Conservation (phyloP, 2,113 vertebrate genomes). For the Beaufortia kweichowensis region DNA sequence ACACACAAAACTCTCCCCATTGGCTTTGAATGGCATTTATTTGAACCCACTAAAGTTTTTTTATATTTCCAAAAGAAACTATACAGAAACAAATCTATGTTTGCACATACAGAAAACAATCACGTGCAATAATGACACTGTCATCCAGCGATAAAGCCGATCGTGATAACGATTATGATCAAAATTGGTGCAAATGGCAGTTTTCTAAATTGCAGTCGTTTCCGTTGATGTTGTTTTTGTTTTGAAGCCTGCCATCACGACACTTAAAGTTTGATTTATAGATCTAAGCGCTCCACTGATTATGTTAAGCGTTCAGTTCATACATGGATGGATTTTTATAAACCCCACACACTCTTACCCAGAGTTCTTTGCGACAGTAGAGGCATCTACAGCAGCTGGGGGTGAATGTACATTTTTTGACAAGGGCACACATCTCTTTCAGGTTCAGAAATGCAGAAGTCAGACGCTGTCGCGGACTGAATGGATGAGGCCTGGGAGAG, state of each 20-base stretch:
- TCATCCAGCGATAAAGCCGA: background rate
- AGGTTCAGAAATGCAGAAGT: constrained; percentile 33
- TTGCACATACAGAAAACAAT: constrained; percentile 5
- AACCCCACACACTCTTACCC: background rate
- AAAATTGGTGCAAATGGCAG: constrained; percentile 7
- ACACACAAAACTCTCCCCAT: background rate
- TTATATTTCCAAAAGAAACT: constrained; percentile 15
- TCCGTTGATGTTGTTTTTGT: constrained; percentile 14
- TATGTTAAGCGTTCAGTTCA: constrained; percentile 24
- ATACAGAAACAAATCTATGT: background rate
- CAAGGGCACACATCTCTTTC: constrained; percentile 41
- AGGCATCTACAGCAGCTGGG: background rate
- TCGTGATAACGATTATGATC: background rate
- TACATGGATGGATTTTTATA: constrained; percentile 2
- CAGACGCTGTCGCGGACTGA: constrained; percentile 23
- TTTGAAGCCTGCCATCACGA: background rate
- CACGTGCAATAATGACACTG: constrained; percentile 13
- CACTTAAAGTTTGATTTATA: background rate
- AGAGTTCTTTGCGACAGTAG: constrained; percentile 36
- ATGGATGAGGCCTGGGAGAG: too few relatives aligned
- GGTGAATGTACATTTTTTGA: constrained; percentile 33
- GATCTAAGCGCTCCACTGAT: constrained; percentile 1
- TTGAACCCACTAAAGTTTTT: constrained; percentile 21
- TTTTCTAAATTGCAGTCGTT: constrained; percentile 13
- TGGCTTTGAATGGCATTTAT: background rate